Conservation (phyloP, 2,113 vertebrate species). For the Vidua chalybeata region DNA sequence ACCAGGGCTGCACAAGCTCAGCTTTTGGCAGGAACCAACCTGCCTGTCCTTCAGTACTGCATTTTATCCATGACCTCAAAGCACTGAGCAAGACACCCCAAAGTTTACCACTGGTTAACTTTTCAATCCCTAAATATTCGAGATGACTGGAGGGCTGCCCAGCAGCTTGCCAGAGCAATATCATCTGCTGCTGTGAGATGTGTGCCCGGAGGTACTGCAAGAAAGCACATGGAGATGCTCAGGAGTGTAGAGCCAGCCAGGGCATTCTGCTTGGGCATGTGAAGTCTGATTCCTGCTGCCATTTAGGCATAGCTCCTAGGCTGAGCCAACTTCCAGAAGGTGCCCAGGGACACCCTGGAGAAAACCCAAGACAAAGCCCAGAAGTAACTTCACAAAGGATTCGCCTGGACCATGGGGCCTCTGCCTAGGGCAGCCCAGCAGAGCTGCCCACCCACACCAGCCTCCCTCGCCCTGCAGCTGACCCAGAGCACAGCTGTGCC, state of each 20-base stretch:
- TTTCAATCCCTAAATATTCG: neutral
- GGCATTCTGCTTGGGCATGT: fast-evolving
- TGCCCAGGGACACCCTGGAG: neutral
- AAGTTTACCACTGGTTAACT: neutral
- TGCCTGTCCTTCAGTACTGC: neutral
- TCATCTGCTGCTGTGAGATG: neutral
- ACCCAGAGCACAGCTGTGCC: neutral
- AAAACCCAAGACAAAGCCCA: neutral
- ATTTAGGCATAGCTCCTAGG: neutral
- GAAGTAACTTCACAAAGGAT: neutral
- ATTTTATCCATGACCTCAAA: neutral
- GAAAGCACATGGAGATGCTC: neutral
- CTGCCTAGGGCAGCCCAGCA: neutral
- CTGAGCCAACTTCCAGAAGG: neutral
- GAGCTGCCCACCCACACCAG: fast-evolving
- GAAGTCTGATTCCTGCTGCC: neutral
- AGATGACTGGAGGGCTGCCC: neutral
- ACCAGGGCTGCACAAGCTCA: neutral
- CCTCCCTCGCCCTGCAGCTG: neutral
- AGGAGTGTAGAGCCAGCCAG: fast-evolving
- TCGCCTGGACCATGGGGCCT: neutral
- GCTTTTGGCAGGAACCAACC: neutral
- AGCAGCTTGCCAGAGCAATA: neutral
- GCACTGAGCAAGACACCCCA: neutral
- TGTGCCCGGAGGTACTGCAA: neutral